Conservation (phyloP, 2,888 invertebrate species). For the Eupithecia insigniata region DNA sequence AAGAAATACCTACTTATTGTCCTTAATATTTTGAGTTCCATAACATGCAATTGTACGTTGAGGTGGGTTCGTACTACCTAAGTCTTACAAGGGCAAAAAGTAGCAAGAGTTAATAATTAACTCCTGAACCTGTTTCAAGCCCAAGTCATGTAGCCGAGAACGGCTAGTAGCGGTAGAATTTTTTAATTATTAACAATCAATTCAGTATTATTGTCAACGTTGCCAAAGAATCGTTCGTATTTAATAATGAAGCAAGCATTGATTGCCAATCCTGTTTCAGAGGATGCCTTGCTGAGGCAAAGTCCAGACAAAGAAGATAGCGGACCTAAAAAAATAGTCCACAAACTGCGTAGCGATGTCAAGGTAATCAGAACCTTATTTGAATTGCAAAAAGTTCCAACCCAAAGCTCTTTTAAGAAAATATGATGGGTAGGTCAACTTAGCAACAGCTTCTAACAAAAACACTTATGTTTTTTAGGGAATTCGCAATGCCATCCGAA, state of each 20-base stretch:
- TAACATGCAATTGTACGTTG: not conserved
- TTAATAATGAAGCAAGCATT: not conserved
- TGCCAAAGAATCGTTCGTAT: not conserved
- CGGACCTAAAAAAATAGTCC: constrained; percentile 90
- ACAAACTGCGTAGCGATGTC: constrained; percentile 92
- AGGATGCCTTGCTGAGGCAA: constrained; percentile 52
- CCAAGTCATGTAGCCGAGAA: not conserved
- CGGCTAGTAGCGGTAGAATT: not conserved
- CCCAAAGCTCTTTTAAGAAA: not conserved
- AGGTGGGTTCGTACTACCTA: not conserved
- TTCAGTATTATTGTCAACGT: not conserved
- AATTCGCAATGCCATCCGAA: constrained; percentile 84
- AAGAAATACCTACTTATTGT: not conserved
- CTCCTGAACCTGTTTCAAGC: not conserved
- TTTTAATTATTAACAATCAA: not conserved
- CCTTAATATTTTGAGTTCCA: not conserved
- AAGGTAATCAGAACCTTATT: constrained; percentile 74
- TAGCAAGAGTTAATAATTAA: not conserved
- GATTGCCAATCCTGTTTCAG: constrained; percentile 51
- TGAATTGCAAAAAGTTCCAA: not conserved
- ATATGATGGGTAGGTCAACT: not conserved
- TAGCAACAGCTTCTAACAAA: not conserved
- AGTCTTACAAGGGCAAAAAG: not conserved
- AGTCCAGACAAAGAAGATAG: constrained; percentile 85
- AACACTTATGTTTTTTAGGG: constrained; percentile 67